These are phyloP conservation scores for Ostrea denselamellosa DNA, from an alignment of 1,140 invertebrate genomes.

Conservation along the genomic window DNA sequence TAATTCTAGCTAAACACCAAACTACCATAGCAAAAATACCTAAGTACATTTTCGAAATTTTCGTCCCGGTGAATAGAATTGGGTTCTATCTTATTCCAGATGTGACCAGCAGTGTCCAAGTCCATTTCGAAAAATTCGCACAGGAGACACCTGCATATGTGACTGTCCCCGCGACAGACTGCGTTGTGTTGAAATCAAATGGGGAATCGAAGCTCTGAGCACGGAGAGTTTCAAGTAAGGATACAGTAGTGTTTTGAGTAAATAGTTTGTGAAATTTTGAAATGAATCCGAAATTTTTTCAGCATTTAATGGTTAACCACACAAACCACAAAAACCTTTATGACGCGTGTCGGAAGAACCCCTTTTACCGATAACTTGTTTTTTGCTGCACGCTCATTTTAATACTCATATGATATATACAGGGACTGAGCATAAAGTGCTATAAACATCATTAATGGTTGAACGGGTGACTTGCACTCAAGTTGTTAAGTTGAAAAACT, in stretches of 20 bases:
- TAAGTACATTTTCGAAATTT: too few relatives aligned
- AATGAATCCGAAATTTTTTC: background rate
- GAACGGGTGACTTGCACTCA: background rate
- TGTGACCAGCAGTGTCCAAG: constrained; percentile 49
- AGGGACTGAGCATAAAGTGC: background rate
- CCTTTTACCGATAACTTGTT: background rate
- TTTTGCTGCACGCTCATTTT: background rate
- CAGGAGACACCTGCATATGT: constrained; percentile 36
- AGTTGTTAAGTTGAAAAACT: background rate
- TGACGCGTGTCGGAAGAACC: background rate
- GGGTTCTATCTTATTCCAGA: constrained; percentile 25
- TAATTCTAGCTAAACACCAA: too few relatives aligned
- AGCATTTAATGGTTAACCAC: background rate
- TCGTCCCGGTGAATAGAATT: too few relatives aligned
- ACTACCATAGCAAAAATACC: too few relatives aligned
- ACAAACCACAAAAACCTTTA: background rate
- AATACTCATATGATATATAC: background rate
- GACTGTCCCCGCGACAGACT: constrained; percentile 45
- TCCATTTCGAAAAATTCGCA: constrained; percentile 44
- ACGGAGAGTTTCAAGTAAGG: constrained; percentile 43
- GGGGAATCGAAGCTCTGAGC: constrained; percentile 38
- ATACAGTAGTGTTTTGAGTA: background rate
- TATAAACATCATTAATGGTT: background rate
- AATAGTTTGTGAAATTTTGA: background rate
- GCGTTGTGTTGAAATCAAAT: constrained; percentile 47